Conservation (phyloP, 2,888 invertebrate genomes). For the Phyto melanocephala region DNA sequence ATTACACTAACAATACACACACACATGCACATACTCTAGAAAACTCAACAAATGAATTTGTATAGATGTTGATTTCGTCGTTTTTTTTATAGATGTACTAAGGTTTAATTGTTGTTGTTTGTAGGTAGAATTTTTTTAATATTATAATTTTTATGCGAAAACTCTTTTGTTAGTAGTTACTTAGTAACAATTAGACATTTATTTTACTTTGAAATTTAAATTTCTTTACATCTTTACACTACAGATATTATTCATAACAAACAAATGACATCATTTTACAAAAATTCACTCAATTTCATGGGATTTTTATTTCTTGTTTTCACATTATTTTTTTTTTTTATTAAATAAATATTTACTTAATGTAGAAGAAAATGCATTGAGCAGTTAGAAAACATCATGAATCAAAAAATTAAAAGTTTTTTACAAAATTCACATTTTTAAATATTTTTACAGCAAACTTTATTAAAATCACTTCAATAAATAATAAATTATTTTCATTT, state of each 20-base stretch:
- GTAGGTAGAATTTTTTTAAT: not conserved
- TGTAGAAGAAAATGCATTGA: not conserved
- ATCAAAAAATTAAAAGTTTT: too few species aligned
- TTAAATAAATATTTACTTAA: constrained; percentile 24
- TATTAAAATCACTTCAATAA: not conserved
- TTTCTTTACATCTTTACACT: constrained; percentile 14
- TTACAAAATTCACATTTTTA: constrained; percentile 1
- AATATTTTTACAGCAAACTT: not conserved
- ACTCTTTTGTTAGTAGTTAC: too few species aligned
- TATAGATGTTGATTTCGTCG: not conserved
- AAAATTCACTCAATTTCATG: constrained; percentile 44
- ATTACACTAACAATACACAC: too few species aligned
- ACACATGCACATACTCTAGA: not conserved
- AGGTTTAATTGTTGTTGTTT: not conserved
- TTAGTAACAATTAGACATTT: not conserved
- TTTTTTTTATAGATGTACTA: not conserved
- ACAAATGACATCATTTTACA: constrained; percentile 65
- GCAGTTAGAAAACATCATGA: too few species aligned
- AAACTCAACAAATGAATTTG: constrained; percentile 33
- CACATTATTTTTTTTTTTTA: constrained; percentile 1
- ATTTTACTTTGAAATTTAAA: constrained; percentile 12
- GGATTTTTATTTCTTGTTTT: constrained; percentile 15
- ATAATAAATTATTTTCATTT: not conserved
- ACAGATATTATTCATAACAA: constrained; percentile 21
- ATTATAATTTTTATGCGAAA: not conserved